Evolutionary conservation across 2,113 vertebrate species (phyloP).

Genomic region (Chelonoidis abingdonii): DNA sequence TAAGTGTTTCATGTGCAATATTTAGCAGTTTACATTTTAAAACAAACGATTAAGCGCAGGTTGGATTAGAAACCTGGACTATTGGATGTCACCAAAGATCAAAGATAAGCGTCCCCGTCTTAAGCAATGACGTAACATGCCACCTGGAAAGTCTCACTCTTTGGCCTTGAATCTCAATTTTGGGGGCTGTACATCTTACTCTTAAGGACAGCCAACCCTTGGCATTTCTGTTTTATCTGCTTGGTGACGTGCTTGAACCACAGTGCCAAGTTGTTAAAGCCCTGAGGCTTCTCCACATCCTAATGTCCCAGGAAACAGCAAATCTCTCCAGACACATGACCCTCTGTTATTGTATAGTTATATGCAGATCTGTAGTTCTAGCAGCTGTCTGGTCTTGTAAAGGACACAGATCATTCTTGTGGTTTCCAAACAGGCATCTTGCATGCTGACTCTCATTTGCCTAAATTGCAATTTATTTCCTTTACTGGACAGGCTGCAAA

Average conservation of each 20-base stretch:
- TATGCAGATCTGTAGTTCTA: not conserved
- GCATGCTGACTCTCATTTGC: not conserved
- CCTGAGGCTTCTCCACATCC: not conserved
- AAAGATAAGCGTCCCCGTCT: not conserved
- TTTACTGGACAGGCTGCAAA: not conserved
- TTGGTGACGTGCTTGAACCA: not conserved
- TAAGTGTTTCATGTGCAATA: not conserved
- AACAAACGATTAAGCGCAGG: not conserved
- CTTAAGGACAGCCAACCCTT: not conserved
- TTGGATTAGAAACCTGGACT: not conserved
- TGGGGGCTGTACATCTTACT: not conserved
- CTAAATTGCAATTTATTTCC: not conserved
- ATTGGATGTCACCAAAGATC: not conserved
- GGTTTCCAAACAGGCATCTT: not conserved
- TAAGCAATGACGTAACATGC: not conserved
- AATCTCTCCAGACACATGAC: not conserved
- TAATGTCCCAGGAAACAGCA: not conserved
- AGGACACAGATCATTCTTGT: not conserved
- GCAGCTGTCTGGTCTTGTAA: not conserved
- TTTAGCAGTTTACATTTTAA: not conserved
- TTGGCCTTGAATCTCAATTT: not conserved
- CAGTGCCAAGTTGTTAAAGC: no score
- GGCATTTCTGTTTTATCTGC: not conserved
- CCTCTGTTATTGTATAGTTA: not conserved
- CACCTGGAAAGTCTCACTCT: not conserved